Percentiles rank a stretch among this genome's conserved stretches.
Evolutionary conservation across 2,888 invertebrate genomes (phyloP).

Genomic region (Pseudococcus longispinus): DNA sequence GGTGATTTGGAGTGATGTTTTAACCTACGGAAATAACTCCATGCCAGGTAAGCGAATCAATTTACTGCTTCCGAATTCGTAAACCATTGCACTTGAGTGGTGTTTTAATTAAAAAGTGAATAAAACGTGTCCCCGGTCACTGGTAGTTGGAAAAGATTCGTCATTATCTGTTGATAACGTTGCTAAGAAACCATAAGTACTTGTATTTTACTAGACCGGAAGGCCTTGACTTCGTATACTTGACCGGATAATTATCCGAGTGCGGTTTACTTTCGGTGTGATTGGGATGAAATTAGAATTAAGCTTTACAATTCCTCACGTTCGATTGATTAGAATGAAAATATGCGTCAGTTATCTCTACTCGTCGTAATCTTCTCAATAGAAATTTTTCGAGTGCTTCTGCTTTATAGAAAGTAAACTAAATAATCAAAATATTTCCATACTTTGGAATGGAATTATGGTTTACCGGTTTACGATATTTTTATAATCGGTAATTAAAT

Average conservation of each 20-base stretch:
- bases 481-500: too few species aligned
- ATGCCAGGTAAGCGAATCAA: neutral
- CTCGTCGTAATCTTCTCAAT: too few species aligned
- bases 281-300: too few species aligned
- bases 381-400: too few species aligned
- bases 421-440: too few species aligned
- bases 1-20: neutral
- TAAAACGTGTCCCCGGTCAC: neutral
- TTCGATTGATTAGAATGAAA: too few species aligned
- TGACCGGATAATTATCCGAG: neutral
- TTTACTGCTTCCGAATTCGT: neutral
- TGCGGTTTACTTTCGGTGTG: too few species aligned
- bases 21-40: neutral
- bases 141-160: neutral
- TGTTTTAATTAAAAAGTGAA: neutral
- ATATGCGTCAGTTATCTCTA: too few species aligned
- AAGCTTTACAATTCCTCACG: too few species aligned
- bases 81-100: neutral
- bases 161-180: slow-evolving; percentile 6
- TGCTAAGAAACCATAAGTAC: neutral
- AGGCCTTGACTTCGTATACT: neutral
- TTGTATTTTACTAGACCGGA: neutral
- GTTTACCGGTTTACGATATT: too few species aligned
- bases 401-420: too few species aligned
- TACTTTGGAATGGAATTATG: too few species aligned